Evolutionary conservation across 2,113 vertebrate genomes (phyloP).

Genomic region (Anhinga anhinga): DNA sequence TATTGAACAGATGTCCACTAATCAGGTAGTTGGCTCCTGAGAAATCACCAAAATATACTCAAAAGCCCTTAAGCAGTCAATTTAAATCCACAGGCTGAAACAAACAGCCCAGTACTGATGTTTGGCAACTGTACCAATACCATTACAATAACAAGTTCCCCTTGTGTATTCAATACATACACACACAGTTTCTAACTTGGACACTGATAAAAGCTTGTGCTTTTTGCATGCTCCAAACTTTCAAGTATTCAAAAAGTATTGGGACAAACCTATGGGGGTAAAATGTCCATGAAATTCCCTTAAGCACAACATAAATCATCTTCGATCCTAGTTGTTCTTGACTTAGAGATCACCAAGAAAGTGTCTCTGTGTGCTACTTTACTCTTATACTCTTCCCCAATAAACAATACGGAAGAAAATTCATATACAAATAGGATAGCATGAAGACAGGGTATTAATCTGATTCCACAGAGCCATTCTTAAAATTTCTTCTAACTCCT

Average conservation of each 20-base stretch:
- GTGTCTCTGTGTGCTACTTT: background rate
- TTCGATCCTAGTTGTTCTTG: background rate
- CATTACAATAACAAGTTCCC: background rate
- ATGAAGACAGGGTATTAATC: background rate
- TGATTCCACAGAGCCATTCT: background rate
- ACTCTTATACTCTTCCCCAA: background rate
- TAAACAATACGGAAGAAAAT: background rate
- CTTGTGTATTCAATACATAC: background rate
- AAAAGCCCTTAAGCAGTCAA: background rate
- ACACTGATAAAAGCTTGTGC: background rate
- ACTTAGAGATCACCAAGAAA: background rate
- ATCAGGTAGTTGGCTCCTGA: background rate
- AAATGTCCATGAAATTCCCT: background rate
- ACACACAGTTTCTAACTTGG: background rate
- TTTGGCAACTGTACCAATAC: background rate
- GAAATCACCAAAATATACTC: background rate
- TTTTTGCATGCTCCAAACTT: background rate
- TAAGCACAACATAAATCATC: background rate
- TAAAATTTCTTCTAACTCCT: background rate
- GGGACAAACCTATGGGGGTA: background rate
- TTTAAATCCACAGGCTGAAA: background rate
- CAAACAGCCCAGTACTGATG: background rate
- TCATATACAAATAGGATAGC: background rate
- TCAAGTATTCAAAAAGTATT: background rate
- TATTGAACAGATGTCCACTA: background rate